Base-by-base conservation (phyloP, 2,888 invertebrate genomes). In the Selenia dentaria region DNA sequence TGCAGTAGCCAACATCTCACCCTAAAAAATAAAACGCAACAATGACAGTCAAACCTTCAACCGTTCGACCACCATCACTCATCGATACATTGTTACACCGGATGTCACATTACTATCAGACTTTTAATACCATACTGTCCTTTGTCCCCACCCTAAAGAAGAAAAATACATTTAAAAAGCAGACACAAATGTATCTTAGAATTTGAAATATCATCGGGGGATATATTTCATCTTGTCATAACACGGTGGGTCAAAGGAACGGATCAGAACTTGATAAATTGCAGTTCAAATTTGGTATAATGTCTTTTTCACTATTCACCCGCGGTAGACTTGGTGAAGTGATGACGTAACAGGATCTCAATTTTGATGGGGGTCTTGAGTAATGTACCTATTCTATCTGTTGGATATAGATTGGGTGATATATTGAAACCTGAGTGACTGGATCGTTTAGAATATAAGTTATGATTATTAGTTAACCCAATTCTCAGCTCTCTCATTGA, bases 221-320 rank as follows among this genome's bases (percentile, higher is more conserved):
- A 85, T 82, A 88, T 89, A 88, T 78, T 82, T 89, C 86, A 89
- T 88, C 83, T 80, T 89, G 90, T 90, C 90, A 90, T 88, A 90
- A 90, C 86, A 90, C 72, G 71, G 80, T 79, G 83, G 85, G 85
- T 86, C 86, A 86, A 85, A 87, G 81, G 76, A 74, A 67, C 63
- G 83, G 85, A 81, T 83, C 81, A 70, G 67, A 67, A 71, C 65
- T 82, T 88, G 90, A 90, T 90, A 87, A 86, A 90, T 90, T 87
- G 87, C 83, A 82, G 74, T 86, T 86, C 75, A 79, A 87, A 89
- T 85, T 83, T 79, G 79, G 83, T 71, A 87, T 89, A 88, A 90
- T 90, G 89, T 90, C 89, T 90, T 87, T 89, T 89, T 89, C 89
- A 87, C 80, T 78, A 85, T 82, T 82, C 81, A 65, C 52, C 44